A percentile compares a stretch with the other conserved stretches of the same genome.
phyloP scores from a whole-genome alignment of 2,113 vertebrate genomes.

The Clarias magur region DNA sequence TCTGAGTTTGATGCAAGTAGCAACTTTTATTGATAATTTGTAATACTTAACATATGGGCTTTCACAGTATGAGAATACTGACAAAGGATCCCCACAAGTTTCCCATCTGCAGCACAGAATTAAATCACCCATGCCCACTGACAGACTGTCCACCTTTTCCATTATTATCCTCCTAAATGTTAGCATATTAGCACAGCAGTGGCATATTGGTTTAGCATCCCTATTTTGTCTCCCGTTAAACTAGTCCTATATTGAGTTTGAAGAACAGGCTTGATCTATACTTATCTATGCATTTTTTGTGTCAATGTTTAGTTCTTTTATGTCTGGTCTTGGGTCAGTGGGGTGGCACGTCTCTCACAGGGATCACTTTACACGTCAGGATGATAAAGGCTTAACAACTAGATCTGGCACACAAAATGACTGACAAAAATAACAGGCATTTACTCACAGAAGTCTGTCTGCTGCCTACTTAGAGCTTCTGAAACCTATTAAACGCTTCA shows the following conservation, averaged over 20 bases:
- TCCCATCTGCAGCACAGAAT: constrained; percentile 33
- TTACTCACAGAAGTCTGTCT: constrained; percentile 53
- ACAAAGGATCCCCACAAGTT: constrained; percentile 23
- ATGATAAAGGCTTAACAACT: constrained; percentile 56
- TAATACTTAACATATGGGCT: constrained; percentile 11
- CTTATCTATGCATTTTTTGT: neutral
- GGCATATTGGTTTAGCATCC: neutral
- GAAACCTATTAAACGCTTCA: constrained; percentile 61
- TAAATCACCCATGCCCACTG: constrained; percentile 53
- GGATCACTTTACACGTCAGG: constrained; percentile 49
- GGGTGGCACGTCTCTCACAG: constrained; percentile 42
- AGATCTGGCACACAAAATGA: constrained; percentile 53
- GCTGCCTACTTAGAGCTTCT: constrained; percentile 56
- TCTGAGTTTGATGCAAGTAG: neutral
- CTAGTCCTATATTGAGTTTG: neutral
- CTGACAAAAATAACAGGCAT: constrained; percentile 57
- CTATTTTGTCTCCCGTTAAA: neutral
- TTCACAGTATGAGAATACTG: constrained; percentile 19
- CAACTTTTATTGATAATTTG: constrained; percentile 4
- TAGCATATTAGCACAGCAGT: constrained; percentile 5
- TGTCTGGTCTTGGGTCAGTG: constrained; percentile 35
- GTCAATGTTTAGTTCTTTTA: constrained; percentile 33
- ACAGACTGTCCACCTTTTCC: constrained; percentile 56
- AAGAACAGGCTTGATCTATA: neutral
- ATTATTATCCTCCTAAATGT: constrained; percentile 46